These are phyloP conservation scores for Ciconia maguari DNA, from an alignment of 2,113 vertebrate genomes.

Conservation along the genomic window DNA sequence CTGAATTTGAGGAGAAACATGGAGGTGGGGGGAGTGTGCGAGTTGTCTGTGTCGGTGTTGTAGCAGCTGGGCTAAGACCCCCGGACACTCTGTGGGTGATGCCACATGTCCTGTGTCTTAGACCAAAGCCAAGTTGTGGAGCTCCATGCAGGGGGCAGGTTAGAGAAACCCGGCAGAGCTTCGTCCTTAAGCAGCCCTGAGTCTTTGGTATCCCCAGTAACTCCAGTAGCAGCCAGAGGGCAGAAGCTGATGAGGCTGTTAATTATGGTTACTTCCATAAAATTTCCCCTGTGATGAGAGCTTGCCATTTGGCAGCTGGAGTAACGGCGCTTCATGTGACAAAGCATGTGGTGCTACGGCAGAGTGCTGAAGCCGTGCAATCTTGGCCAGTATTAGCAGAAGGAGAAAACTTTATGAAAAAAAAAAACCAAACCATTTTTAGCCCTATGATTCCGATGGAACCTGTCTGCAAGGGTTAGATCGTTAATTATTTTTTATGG, in stretches of 20 bases:
- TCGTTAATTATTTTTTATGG: neutral
- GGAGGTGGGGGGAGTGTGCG: accelerated
- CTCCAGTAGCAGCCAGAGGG: neutral
- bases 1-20: neutral
- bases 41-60: accelerated
- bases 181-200: neutral
- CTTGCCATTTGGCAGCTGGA: neutral
- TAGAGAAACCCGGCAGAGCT: neutral
- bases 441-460: neutral
- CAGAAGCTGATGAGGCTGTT: neutral
- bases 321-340: accelerated
- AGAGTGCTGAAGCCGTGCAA: neutral
- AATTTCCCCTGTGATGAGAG: neutral
- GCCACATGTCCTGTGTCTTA: neutral
- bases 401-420: neutral
- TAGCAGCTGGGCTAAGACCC: neutral
- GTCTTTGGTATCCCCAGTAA: neutral
- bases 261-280: neutral
- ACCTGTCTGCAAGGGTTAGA: neutral
- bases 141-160: neutral
- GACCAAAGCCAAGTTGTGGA: neutral
- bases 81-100: neutral
- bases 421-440: neutral
- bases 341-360: neutral
- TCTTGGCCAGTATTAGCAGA: neutral